Percentiles rank a stretch among this genome's conserved stretches.
phyloP scores from a whole-genome alignment of 2,113 vertebrate genomes.

The Romanogobio albipinnatus region DNA sequence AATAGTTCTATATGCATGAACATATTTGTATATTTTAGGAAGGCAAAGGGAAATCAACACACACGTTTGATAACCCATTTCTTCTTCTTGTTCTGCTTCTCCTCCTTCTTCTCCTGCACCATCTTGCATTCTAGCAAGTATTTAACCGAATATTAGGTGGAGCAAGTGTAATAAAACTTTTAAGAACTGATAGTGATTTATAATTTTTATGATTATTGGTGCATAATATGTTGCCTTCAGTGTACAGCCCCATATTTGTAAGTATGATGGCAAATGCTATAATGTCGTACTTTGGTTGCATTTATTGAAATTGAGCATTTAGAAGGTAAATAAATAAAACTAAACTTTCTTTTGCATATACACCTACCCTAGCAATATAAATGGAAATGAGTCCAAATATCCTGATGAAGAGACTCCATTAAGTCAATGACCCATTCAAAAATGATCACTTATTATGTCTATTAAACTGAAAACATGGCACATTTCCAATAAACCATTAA shows the following conservation, averaged over 20 bases:
- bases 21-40: background rate
- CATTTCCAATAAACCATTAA: conserved; percentile 28
- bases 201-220: background rate
- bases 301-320: too few species aligned
- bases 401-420: conserved; percentile 17
- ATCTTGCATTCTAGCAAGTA: background rate
- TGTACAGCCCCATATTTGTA: background rate
- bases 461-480: conserved; percentile 1
- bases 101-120: background rate
- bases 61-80: background rate
- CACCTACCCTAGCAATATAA: background rate
- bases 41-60: background rate
- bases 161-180: background rate
- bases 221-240: background rate
- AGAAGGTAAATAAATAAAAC: background rate
- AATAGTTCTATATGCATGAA: background rate
- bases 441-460: conserved; percentile 8
- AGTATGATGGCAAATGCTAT: background rate
- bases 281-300: background rate
- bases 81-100: background rate
- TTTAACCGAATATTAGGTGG: background rate
- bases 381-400: conserved; percentile 10
- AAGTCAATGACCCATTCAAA: background rate
- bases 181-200: background rate
- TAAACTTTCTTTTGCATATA: background rate